A percentile compares a stretch with the other conserved stretches of the same genome.
Evolutionary conservation across 2,113 vertebrate species (phyloP).

Genomic region (Apteryx mantelli): DNA sequence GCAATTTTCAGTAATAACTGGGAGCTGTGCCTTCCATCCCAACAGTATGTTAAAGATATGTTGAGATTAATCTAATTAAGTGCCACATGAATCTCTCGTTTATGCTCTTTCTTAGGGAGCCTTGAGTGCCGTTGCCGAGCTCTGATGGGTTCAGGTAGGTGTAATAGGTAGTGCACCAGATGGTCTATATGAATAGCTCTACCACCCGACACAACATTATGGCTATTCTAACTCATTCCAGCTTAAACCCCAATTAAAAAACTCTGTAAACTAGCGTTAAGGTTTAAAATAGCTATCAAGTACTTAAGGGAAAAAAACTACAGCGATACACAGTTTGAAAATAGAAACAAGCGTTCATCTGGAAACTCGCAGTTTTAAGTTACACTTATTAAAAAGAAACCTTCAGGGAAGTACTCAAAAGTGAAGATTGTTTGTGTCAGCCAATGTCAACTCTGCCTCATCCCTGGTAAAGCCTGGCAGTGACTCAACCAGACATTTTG

Average conservation of each 20-base stretch:
- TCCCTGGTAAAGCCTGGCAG: background rate
- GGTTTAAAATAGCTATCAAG: background rate
- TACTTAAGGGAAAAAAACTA: background rate
- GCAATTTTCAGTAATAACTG: background rate
- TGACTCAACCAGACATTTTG: background rate
- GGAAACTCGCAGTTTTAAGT: background rate
- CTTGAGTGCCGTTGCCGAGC: background rate
- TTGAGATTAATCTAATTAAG: constrained; percentile 24
- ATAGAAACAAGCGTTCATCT: background rate
- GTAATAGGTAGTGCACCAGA: background rate
- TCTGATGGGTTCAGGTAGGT: background rate
- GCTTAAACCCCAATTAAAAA: background rate
- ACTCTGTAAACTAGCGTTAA: background rate
- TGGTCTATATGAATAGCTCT: background rate
- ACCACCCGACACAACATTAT: background rate
- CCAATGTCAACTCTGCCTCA: background rate
- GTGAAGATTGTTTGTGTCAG: rapidly evolving
- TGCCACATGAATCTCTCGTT: background rate
- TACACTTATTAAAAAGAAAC: rapidly evolving
- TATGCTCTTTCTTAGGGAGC: background rate
- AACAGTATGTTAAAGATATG: background rate
- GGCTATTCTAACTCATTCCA: background rate
- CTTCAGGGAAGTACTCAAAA: background rate
- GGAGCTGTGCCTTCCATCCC: background rate
- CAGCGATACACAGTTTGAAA: background rate